phyloP scores from a whole-genome alignment of 2,888 invertebrate genomes.

The Tridacna crocea region DNA sequence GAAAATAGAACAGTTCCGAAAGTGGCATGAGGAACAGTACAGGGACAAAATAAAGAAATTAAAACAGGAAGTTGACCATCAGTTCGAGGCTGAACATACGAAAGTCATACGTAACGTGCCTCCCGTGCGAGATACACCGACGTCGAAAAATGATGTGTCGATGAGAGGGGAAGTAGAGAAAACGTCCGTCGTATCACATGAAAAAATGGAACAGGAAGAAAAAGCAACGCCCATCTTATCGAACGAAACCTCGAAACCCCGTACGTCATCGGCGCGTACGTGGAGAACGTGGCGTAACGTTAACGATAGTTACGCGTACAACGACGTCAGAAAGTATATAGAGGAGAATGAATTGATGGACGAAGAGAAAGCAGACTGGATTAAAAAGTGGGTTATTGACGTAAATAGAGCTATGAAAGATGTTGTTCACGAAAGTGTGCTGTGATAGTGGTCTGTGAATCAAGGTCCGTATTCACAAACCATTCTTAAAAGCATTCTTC shows the following conservation, averaged over 20 bases:
- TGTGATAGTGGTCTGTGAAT: slow-evolving; percentile 47
- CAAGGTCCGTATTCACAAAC: background rate
- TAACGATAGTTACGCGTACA: slow-evolving; percentile 81
- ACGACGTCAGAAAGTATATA: slow-evolving; percentile 80
- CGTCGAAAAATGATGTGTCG: slow-evolving; percentile 55
- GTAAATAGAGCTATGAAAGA: slow-evolving; percentile 71
- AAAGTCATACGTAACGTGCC: slow-evolving; percentile 54
- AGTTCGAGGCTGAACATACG: slow-evolving; percentile 65
- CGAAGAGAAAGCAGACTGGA: slow-evolving; percentile 75
- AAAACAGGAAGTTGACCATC: slow-evolving; percentile 71
- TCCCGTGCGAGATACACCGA: slow-evolving; percentile 53
- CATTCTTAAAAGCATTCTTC: too few species aligned
- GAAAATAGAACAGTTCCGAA: slow-evolving; percentile 79
- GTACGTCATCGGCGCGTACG: slow-evolving; percentile 67
- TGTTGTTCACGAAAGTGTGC: slow-evolving; percentile 44
- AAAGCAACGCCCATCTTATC: slow-evolving; percentile 49
- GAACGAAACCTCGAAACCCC: slow-evolving; percentile 52
- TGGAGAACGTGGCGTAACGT: slow-evolving; percentile 80
- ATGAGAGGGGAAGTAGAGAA: slow-evolving; percentile 33
- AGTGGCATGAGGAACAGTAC: slow-evolving; percentile 79
- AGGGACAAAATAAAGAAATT: slow-evolving; percentile 72
- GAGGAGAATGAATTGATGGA: slow-evolving; percentile 81
- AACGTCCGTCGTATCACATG: slow-evolving; percentile 60
- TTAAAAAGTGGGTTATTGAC: slow-evolving; percentile 76
- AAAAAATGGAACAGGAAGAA: slow-evolving; percentile 57